phyloP scores from a whole-genome alignment of 1,140 invertebrate genomes.

The Theocolax elegans region DNA sequence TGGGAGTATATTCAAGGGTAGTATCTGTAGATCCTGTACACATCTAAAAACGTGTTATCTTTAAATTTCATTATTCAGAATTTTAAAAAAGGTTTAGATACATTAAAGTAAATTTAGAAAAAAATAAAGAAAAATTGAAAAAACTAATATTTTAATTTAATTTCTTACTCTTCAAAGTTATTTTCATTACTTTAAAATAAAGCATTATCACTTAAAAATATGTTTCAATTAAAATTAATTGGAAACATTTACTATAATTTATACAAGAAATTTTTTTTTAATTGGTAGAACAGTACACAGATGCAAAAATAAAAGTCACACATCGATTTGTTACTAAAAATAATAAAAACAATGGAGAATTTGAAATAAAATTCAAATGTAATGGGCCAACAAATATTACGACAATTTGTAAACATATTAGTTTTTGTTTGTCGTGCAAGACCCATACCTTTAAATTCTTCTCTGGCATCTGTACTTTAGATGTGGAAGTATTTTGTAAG shows the following conservation, averaged over 20 bases:
- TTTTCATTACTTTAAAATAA: not conserved
- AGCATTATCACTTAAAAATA: too few species aligned
- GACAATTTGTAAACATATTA: not conserved
- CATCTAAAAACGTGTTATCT: slow-evolving; percentile 20
- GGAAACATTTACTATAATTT: too few species aligned
- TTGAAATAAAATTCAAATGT: not conserved
- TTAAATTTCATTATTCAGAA: not conserved
- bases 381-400: slow-evolving; percentile 4
- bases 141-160: too few species aligned
- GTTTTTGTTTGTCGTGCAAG: not conserved
- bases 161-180: too few species aligned
- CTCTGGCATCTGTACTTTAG: slow-evolving; percentile 41
- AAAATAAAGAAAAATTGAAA: not conserved
- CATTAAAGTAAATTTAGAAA: not conserved
- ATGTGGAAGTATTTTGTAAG: not conserved
- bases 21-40: not conserved
- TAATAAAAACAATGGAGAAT: not conserved
- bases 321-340: too few species aligned
- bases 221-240: too few species aligned
- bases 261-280: not conserved
- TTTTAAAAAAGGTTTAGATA: not conserved
- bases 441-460: slow-evolving; percentile 37
- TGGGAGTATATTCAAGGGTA: not conserved
- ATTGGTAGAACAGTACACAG: too few species aligned
- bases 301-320: not conserved